Conservation (phyloP, 2,888 invertebrate genomes). For the Athrips mouffetella region DNA sequence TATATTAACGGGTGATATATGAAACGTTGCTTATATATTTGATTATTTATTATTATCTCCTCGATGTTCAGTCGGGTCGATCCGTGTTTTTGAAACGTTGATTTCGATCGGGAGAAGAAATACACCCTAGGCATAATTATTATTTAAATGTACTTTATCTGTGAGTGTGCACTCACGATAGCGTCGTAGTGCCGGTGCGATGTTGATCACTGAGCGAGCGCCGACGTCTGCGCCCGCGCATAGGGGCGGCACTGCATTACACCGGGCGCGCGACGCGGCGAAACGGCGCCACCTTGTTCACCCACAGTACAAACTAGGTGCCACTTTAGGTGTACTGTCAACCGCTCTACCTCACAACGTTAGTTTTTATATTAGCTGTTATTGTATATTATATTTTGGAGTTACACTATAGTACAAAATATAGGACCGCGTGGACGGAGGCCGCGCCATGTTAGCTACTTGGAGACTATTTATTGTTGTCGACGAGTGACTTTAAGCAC, state of each 20-base stretch:
- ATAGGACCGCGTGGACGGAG: constrained; percentile 60
- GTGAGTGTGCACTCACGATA: constrained; percentile 65
- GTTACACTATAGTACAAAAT: constrained; percentile 68
- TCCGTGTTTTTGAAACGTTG: constrained; percentile 76
- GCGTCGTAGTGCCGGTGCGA: constrained; percentile 69
- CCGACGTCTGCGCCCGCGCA: constrained; percentile 22
- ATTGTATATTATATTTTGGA: constrained; percentile 75
- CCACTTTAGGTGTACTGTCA: constrained; percentile 45
- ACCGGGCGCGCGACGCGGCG: constrained; percentile 17
- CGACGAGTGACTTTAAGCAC: constrained; percentile 73
- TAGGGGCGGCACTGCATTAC: no score
- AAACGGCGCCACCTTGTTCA: constrained; percentile 25
- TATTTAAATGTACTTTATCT: constrained; percentile 69
- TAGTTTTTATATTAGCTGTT: constrained; percentile 74
- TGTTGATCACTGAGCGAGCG: constrained; percentile 69
- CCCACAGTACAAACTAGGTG: constrained; percentile 38
- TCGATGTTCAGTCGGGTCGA: constrained; percentile 73
- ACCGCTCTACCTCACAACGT: constrained; percentile 72
- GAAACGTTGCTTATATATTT: constrained; percentile 76
- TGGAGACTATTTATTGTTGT: constrained; percentile 68
- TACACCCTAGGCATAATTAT: constrained; percentile 75
- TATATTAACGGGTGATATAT: constrained; percentile 78
- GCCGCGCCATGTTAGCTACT: constrained; percentile 60
- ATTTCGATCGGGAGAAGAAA: constrained; percentile 77
- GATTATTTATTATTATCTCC: constrained; percentile 75